Evolutionary conservation across 2,797 vertebrate species (phyloP).

Genomic region (Podarcis siculus): DNA sequence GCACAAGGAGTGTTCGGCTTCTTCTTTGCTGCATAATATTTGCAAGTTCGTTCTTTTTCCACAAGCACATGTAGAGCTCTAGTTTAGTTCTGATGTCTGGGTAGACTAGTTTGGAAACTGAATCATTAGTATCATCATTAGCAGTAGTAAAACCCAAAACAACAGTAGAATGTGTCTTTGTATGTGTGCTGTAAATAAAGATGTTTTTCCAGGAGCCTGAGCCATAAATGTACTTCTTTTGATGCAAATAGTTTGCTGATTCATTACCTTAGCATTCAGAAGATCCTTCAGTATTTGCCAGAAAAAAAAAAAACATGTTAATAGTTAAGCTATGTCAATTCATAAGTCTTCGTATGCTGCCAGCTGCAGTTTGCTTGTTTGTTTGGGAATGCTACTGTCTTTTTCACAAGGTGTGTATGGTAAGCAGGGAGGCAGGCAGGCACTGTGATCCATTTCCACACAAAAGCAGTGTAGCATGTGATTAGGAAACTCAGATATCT

Average conservation of each 20-base stretch:
- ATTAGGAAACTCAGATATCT: neutral
- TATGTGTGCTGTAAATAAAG: constrained; percentile 1
- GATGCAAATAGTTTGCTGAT: constrained; percentile 8
- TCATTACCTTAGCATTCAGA: neutral
- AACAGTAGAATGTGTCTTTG: neutral
- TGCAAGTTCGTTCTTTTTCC: neutral
- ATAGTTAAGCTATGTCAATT: neutral
- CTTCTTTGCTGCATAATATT: neutral
- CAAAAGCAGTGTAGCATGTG: neutral
- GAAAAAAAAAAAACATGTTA: neutral
- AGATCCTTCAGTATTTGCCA: neutral
- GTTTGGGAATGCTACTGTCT: neutral
- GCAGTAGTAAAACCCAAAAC: neutral
- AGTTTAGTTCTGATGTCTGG: neutral
- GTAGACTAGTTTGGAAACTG: neutral
- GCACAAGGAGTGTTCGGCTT: neutral
- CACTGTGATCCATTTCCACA: neutral
- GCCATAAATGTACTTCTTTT: constrained; percentile 1
- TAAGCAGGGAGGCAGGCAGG: neutral
- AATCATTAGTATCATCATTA: too few relatives aligned
- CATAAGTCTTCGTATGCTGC: neutral
- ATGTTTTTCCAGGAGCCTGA: neutral
- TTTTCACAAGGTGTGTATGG: neutral
- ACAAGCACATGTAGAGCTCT: neutral
- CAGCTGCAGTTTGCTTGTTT: neutral